Evolutionary conservation across 2,113 vertebrate genomes (phyloP).

Genomic region (Petroica traversi): DNA sequence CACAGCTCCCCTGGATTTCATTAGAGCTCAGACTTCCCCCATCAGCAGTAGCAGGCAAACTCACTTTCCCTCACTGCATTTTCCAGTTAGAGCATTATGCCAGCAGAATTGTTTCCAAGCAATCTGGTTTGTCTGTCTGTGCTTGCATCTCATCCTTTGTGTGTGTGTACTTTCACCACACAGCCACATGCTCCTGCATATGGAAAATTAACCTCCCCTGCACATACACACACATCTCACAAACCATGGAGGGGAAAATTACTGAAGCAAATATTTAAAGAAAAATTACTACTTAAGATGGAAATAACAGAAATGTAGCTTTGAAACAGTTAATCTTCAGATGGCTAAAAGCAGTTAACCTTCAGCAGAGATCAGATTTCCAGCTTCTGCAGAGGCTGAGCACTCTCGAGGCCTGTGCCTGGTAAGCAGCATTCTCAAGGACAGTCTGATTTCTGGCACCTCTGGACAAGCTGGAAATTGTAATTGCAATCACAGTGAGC

Average conservation of each 20-base stretch:
- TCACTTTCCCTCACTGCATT: not conserved
- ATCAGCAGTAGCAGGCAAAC: not conserved
- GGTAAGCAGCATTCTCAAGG: not conserved
- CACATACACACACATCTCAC: not conserved
- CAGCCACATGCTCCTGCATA: not conserved
- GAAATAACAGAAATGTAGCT: not conserved
- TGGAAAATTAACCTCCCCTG: not conserved
- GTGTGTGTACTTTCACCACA: not conserved
- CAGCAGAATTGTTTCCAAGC: not conserved
- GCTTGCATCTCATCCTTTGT: not conserved
- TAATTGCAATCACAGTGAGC: not conserved
- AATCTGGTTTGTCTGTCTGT: not conserved
- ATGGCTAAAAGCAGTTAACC: not conserved
- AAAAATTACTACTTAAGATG: not conserved
- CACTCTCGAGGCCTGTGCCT: not conserved
- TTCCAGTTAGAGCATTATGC: not conserved
- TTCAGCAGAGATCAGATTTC: constrained; percentile 9
- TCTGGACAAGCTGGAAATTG: constrained; percentile 7
- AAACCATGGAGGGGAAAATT: not conserved
- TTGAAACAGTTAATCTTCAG: constrained; percentile 4
- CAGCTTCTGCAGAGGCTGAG: not conserved
- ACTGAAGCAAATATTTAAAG: not conserved
- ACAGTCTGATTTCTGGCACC: constrained; percentile 24
- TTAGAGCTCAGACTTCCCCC: not conserved
- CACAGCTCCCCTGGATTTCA: not conserved